Evolutionary conservation across 2,113 vertebrate genomes (phyloP), one percentile per base, ranked within the genome.

Genomic region (Chaetodon auriga): DNA sequence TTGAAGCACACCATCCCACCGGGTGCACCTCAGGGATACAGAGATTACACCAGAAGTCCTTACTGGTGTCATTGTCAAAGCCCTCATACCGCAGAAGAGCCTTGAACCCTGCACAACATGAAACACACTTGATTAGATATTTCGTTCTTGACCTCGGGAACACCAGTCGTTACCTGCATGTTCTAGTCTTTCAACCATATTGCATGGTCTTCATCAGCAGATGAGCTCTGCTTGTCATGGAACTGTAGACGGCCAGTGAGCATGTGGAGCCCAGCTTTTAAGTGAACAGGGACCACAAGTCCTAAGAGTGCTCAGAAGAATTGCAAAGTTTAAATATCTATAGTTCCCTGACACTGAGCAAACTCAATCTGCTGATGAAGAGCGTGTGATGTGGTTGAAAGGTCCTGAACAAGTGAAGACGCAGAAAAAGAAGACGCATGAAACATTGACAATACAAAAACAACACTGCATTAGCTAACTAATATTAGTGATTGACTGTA

Each of bases 1-100:
- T 99, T 48, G 97, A 97, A 86, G 98, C 98, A 71, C 98, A 99
- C 98, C 98, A 99, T 78, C 98, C 98, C 87, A 99, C 98, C 30
- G 97, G 98, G 92, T 98, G 98, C 81, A 99, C 96, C 83, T 99
- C 98, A 74, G 97, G 96, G 71, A 96, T 95, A 89, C 98, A 99
- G 85, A 99, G 85, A 73, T 98, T 99, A 93, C 96, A 96, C 98
- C 98, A 99, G 92, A 99, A 99, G 93, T 99, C 98, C 89, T 97
- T 95, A 93, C 96, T 97, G 89, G 93, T 95, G 92, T 99, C 98
- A 49, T 94, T 97, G 93, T 99, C 98, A 93, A 99, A 99, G 93
- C 98, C 98, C 95, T 99, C 98, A 0, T 98, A 99, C 87, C 98
- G 95, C 82, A 99, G 95, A 78, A 99, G 96, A 83, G 96, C 97